Conservation (phyloP, 2,888 invertebrate genomes). For the Lepidochitona cinerea region DNA sequence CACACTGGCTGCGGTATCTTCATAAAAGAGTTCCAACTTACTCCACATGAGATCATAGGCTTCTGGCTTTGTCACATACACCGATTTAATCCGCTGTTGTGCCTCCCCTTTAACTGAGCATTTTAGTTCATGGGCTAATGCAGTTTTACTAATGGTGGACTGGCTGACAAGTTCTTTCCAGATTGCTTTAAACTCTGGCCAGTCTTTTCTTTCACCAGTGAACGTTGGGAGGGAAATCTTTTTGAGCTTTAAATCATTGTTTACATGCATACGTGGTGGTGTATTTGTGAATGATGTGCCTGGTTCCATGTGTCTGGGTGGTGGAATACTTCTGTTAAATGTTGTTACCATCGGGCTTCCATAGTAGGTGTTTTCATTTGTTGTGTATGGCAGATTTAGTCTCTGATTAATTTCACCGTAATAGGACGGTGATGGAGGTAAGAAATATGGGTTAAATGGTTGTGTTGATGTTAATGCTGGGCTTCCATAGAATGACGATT, state of each 20-base stretch:
- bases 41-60: background rate
- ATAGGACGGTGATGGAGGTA: too few species aligned
- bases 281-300: too few species aligned
- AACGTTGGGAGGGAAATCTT: background rate
- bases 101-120: background rate
- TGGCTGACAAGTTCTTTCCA: background rate
- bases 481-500: too few species aligned
- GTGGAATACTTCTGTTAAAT: too few species aligned
- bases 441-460: too few species aligned
- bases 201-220: slow-evolving; percentile 5
- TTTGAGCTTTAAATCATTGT: background rate
- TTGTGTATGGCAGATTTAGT: too few species aligned
- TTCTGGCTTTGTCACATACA: background rate
- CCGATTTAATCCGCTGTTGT: background rate
- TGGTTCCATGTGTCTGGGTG: too few species aligned
- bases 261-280: too few species aligned
- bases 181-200: slow-evolving; percentile 9
- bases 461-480: too few species aligned
- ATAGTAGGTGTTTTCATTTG: too few species aligned
- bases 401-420: too few species aligned
- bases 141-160: background rate
- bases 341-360: too few species aligned
- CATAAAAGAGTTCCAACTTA: background rate
- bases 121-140: background rate
- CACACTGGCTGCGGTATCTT: background rate